Conservation (phyloP, 2,113 vertebrate genomes). For the Perccottus glenii region DNA sequence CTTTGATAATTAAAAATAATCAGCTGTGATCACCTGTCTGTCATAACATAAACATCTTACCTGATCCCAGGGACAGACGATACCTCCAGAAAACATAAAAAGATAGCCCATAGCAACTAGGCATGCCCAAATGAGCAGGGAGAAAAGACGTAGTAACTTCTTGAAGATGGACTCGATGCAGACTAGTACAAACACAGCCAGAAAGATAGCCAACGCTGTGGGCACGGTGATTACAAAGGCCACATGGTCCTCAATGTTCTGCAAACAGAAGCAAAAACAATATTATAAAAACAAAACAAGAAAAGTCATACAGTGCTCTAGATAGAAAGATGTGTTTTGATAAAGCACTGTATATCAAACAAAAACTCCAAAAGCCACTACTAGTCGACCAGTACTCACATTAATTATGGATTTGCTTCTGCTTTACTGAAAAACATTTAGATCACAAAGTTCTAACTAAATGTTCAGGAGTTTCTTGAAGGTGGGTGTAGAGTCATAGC, state of each 20-base stretch:
- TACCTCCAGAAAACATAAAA: conserved; percentile 96
- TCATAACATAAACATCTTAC: conserved; percentile 75
- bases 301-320: neutral
- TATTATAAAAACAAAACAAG: neutral
- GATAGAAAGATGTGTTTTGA: neutral
- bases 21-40: too few species aligned
- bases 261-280: conserved; percentile 39
- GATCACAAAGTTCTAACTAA: conserved; percentile 60
- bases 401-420: conserved; percentile 65
- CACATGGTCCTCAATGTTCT: conserved; percentile 93
- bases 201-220: conserved; percentile 94
- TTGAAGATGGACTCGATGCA: conserved; percentile 96
- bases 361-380: conserved; percentile 20
- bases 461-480: conserved; percentile 61
- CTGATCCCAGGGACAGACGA: conserved; percentile 98
- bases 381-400: conserved; percentile 27
- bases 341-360: neutral
- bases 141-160: conserved; percentile 94
- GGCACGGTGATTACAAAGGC: conserved; percentile 97
- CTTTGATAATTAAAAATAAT: too few species aligned
- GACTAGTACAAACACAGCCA: conserved; percentile 94
- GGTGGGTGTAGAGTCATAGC: conserved; percentile 32
- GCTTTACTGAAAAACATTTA: conserved; percentile 45
- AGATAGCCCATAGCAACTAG: conserved; percentile 97
- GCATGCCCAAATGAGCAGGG: conserved; percentile 93